These are phyloP conservation scores for Sciaenops ocellatus DNA, from an alignment of 2,797 vertebrate species.

Conservation along the genomic window DNA sequence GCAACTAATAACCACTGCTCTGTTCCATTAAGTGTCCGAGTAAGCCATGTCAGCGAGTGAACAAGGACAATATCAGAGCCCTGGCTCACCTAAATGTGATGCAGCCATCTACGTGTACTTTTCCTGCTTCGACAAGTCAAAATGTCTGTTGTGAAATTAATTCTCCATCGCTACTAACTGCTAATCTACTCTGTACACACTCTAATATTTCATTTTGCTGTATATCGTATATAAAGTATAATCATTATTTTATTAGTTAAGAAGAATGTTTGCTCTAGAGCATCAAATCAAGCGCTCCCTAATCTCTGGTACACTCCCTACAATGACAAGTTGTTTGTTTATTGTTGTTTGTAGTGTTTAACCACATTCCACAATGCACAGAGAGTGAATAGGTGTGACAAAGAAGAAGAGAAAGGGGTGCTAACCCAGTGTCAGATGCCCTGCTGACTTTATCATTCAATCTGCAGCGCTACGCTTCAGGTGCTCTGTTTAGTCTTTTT, in stretches of 20 bases:
- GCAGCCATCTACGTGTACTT: too few species aligned
- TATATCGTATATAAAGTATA: not conserved
- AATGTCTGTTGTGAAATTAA: too few species aligned
- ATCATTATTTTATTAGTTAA: not conserved
- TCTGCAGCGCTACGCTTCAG: not conserved
- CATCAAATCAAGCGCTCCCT: not conserved
- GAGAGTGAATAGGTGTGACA: not conserved
- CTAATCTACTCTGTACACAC: not conserved
- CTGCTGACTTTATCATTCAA: not conserved
- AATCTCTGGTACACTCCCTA: not conserved
- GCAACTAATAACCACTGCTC: too few species aligned
- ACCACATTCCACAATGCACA: not conserved
- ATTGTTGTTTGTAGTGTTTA: not conserved
- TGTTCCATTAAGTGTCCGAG: too few species aligned
- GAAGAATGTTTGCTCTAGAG: not conserved
- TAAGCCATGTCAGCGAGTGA: too few species aligned
- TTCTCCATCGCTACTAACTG: not conserved
- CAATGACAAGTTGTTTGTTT: not conserved
- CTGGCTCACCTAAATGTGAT: too few species aligned
- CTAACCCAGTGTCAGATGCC: slow-evolving; percentile 13
- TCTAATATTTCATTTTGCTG: not conserved
- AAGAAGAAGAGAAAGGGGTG: slow-evolving; percentile 14
- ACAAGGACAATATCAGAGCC: too few species aligned
- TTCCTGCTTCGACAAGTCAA: too few species aligned
- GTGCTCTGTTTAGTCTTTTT: slow-evolving; percentile 4